phyloP scores from a whole-genome alignment of 2,113 vertebrate genomes.

The Paraplagusia blochii region DNA sequence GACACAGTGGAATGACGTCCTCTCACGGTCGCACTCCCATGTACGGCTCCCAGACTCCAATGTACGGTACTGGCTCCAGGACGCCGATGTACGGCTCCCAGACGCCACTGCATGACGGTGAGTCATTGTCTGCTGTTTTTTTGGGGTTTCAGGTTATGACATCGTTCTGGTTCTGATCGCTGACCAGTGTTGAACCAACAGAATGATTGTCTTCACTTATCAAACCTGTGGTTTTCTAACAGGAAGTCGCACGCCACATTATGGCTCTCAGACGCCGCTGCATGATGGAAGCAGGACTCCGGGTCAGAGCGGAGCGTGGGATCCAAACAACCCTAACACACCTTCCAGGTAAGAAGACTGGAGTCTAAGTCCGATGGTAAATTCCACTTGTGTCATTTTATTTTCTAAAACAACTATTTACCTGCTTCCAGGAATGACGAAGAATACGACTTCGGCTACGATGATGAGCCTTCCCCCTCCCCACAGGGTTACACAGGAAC shows the following conservation, averaged over 20 bases:
- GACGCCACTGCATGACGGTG: conserved; percentile 91
- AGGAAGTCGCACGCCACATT: conserved; percentile 91
- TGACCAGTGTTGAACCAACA: background rate
- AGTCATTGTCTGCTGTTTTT: conserved; percentile 36
- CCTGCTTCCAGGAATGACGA: conserved; percentile 82
- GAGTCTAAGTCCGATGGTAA: too few relatives aligned
- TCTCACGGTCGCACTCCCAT: conserved; percentile 86
- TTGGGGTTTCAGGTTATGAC: too few relatives aligned
- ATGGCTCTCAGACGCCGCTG: conserved; percentile 89
- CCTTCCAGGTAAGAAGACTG: conserved; percentile 80
- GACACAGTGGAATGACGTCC: conserved; percentile 81
- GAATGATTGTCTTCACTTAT: background rate
- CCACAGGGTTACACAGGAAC: conserved; percentile 91
- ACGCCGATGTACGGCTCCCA: conserved; percentile 94
- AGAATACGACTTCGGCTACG: conserved; percentile 89
- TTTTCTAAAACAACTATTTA: fast-evolving
- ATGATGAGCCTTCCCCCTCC: conserved; percentile 90
- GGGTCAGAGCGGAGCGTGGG: conserved; percentile 93
- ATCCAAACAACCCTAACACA: conserved; percentile 92
- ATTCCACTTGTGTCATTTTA: background rate
- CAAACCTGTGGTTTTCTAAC: conserved; percentile 5
- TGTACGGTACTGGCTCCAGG: conserved; percentile 89
- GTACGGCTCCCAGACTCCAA: conserved; percentile 92
- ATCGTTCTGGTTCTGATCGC: too few relatives aligned
- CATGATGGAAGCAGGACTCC: conserved; percentile 93